Evolutionary conservation across 2,113 vertebrate species (phyloP).

Genomic region (Columba janthina): DNA sequence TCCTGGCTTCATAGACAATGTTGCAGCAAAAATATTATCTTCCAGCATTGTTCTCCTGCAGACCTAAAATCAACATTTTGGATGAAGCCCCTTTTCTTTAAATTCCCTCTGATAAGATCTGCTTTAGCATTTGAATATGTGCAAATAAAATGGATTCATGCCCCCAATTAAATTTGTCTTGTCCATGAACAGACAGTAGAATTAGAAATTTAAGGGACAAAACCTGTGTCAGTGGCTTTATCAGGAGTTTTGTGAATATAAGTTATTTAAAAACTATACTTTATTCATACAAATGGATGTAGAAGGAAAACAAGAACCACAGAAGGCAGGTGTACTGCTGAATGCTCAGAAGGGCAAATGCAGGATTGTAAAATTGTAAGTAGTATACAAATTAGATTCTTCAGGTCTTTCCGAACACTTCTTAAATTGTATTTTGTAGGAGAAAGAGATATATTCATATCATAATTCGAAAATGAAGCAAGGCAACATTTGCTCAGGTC

Average conservation of each 20-base stretch:
- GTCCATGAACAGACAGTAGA: not conserved
- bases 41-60: not conserved
- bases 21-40: not conserved
- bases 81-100: not conserved
- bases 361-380: not conserved
- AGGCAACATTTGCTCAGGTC: not conserved
- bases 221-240: not conserved
- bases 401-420: not conserved
- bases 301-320: not conserved
- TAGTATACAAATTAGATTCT: not conserved
- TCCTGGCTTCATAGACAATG: not conserved
- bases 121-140: conserved; percentile 11
- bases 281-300: not conserved
- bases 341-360: not conserved
- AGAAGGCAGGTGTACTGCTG: not conserved
- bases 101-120: not conserved
- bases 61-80: not conserved
- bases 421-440: not conserved
- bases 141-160: conserved; percentile 32
- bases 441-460: not conserved
- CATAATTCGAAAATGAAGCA: not conserved
- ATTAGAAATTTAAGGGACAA: conserved; percentile 30
- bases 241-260: not conserved
- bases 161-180: conserved; percentile 8
- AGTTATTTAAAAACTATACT: not conserved